These are phyloP conservation scores for Heterodera schachtii DNA, from an alignment of 1,140 invertebrate genomes.

Conservation along the genomic window DNA sequence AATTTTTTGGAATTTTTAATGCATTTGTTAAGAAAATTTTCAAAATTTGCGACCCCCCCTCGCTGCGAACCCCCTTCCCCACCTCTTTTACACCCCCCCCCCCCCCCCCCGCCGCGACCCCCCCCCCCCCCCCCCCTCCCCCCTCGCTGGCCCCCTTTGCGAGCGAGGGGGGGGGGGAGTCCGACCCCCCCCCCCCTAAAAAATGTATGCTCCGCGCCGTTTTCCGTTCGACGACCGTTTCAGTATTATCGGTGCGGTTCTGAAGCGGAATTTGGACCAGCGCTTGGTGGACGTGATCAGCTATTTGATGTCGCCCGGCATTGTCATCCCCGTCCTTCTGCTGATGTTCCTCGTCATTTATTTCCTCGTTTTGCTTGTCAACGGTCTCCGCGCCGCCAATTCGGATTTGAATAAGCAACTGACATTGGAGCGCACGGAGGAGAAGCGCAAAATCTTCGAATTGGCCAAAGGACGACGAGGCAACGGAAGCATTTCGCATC, in stretches of 20 bases:
- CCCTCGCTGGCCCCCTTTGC: no score
- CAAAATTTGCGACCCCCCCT: no score
- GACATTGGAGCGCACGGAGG: constrained; percentile 82
- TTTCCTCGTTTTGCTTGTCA: constrained; percentile 86
- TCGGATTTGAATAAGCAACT: constrained; percentile 80
- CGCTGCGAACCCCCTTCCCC: no score
- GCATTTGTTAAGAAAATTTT: no score
- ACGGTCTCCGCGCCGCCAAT: constrained; percentile 78
- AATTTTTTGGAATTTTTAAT: no score
- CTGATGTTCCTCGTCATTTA: constrained; percentile 79
- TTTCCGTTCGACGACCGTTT: constrained; percentile 69
- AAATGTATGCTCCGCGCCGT: no score
- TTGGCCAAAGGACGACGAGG: constrained; percentile 72
- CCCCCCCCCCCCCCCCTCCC: no score
- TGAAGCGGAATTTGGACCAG: constrained; percentile 75
- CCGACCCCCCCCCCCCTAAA: no score
- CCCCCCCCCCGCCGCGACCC: no score
- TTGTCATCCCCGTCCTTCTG: constrained; percentile 80
- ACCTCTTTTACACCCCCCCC: no score
- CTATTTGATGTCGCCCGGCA: constrained; percentile 88
- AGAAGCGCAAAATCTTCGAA: constrained; percentile 87
- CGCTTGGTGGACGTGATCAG: constrained; percentile 69
- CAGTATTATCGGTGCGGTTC: constrained; percentile 76
- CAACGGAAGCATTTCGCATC: constrained; percentile 31
- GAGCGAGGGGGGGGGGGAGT: no score